Conservation (phyloP, 2,888 invertebrate genomes). For the Leptinotarsa rubiginosa region DNA sequence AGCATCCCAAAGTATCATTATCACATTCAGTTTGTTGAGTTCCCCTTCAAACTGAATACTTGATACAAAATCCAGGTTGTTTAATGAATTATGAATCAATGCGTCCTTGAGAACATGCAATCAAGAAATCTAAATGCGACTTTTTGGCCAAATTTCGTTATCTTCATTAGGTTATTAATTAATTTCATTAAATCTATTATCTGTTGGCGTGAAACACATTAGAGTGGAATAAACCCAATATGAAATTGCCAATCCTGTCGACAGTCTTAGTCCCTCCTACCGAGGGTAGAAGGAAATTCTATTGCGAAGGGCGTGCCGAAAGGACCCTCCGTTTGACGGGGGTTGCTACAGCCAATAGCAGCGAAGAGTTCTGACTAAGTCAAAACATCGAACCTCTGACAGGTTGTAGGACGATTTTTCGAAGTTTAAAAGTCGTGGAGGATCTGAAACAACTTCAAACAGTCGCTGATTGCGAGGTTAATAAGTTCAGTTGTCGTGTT, state of each 20-base stretch:
- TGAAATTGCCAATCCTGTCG: slow-evolving; percentile 16
- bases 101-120: too few relatives aligned
- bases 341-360: slow-evolving; percentile 47
- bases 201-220: too few relatives aligned
- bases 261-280: slow-evolving; percentile 39
- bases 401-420: slow-evolving; percentile 23
- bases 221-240: neutral
- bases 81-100: too few relatives aligned
- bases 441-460: slow-evolving; percentile 41
- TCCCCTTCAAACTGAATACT: too few relatives aligned
- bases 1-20: too few relatives aligned
- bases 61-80: too few relatives aligned
- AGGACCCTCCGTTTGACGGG: slow-evolving; percentile 31
- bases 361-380: slow-evolving; percentile 33
- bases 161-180: too few relatives aligned
- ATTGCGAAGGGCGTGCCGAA: slow-evolving; percentile 40
- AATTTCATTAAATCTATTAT: too few relatives aligned
- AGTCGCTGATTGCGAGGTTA: slow-evolving; percentile 27
- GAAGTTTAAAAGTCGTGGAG: slow-evolving; percentile 44
- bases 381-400: slow-evolving; percentile 49
- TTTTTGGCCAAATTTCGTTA: too few relatives aligned
- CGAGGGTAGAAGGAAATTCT: slow-evolving; percentile 25
- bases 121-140: too few relatives aligned
- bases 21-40: too few relatives aligned
- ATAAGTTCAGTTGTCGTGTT: slow-evolving; percentile 27